Conservation (phyloP, 2,888 invertebrate genomes). For the Idaea dimidiata region DNA sequence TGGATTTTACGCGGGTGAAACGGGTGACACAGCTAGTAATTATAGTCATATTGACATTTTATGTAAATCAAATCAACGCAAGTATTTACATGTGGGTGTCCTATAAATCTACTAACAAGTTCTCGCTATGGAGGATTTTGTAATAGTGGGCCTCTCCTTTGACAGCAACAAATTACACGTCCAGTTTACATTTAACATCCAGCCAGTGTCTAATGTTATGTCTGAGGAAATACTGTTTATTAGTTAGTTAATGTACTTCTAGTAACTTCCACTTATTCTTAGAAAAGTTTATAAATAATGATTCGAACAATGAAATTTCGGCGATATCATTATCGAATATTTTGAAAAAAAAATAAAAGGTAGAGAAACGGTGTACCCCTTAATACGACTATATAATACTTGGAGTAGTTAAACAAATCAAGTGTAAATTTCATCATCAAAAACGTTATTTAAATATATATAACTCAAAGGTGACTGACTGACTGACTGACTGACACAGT, state of each 20-base stretch:
- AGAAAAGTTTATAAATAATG: neutral
- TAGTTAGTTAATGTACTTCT: neutral
- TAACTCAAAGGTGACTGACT: too few species aligned
- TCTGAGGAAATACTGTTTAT: neutral
- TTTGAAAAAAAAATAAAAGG: neutral
- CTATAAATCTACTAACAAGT: constrained; percentile 21
- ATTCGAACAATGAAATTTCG: neutral
- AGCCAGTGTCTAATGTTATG: too few species aligned
- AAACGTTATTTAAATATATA: too few species aligned
- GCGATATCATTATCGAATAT: neutral
- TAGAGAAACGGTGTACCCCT: too few species aligned
- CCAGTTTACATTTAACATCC: too few species aligned
- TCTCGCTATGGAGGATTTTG: neutral
- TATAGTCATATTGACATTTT: neutral
- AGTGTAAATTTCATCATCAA: too few species aligned
- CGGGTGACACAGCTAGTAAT: neutral
- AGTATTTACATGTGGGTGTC: constrained; percentile 7
- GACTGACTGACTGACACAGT: too few species aligned
- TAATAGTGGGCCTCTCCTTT: neutral
- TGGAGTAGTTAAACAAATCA: too few species aligned
- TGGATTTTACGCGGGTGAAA: too few species aligned
- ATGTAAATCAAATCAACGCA: neutral
- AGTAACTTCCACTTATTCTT: neutral
- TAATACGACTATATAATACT: too few species aligned
- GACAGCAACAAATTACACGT: neutral